Evolutionary conservation across 2,797 vertebrate species (phyloP).

Genomic region (Betta splendens): DNA sequence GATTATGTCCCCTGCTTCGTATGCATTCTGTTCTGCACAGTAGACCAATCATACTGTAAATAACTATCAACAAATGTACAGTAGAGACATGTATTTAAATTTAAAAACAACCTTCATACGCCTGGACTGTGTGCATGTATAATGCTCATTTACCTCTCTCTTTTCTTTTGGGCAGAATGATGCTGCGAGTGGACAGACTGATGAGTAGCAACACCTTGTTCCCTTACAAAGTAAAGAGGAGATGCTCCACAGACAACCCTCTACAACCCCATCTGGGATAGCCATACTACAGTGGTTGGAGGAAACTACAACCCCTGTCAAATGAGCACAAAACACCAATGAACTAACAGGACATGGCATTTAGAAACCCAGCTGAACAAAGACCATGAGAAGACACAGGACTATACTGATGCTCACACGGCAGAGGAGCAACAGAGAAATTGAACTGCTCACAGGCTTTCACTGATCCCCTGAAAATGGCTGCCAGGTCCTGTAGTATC

Average conservation of each 20-base stretch:
- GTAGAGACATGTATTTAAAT: too few relatives aligned
- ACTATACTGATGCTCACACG: conserved; percentile 32
- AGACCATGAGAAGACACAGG: conserved; percentile 24
- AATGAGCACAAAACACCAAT: conserved; percentile 70
- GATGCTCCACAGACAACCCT: conserved; percentile 42
- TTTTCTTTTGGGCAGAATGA: conserved; percentile 52
- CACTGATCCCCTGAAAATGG: conserved; percentile 41
- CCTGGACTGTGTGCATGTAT: background rate
- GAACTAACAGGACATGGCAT: conserved; percentile 39
- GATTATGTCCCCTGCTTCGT: too few relatives aligned
- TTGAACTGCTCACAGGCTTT: conserved; percentile 42
- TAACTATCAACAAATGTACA: background rate
- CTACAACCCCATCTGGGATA: conserved; percentile 48
- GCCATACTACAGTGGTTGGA: conserved; percentile 60
- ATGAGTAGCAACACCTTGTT: conserved; percentile 70
- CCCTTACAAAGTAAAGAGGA: conserved; percentile 49
- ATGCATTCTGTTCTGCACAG: too few relatives aligned
- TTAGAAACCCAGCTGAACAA: conserved; percentile 31
- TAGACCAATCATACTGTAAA: too few relatives aligned
- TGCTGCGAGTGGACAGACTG: conserved; percentile 49
- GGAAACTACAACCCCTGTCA: conserved; percentile 58
- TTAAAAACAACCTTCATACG: background rate
- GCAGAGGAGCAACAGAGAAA: conserved; percentile 34
- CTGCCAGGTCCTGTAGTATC: conserved; percentile 34
- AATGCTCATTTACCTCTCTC: background rate